phyloP scores from a whole-genome alignment of 2,797 vertebrate species.

The Danio aesculapii region DNA sequence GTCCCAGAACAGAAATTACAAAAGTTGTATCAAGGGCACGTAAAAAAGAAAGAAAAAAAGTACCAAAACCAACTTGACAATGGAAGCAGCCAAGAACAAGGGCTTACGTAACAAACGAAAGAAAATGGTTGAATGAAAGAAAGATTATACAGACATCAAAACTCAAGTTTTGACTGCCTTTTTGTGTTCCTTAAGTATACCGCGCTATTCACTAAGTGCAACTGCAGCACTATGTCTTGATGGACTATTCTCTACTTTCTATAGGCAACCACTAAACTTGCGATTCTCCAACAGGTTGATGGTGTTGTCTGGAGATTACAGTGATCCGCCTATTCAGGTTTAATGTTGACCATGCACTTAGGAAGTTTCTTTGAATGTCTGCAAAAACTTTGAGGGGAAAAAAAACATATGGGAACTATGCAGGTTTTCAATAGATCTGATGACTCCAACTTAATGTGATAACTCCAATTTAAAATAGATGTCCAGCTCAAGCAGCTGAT shows the following conservation, averaged over 20 bases:
- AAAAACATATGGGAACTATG: not conserved
- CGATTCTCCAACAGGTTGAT: not conserved
- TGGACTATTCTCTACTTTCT: not conserved
- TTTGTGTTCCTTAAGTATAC: not conserved
- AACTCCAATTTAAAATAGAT: too few relatives aligned
- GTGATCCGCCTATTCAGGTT: not conserved
- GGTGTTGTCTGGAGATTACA: not conserved
- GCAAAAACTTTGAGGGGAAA: not conserved
- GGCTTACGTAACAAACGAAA: not conserved
- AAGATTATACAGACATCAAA: not conserved
- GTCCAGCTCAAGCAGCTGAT: constrained; percentile 8
- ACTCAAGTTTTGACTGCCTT: not conserved
- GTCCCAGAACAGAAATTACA: too few relatives aligned
- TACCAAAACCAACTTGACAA: too few relatives aligned
- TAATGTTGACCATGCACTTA: not conserved
- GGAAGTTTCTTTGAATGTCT: not conserved
- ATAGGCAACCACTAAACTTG: not conserved
- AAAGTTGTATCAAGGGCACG: too few relatives aligned
- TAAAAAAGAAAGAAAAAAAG: not conserved
- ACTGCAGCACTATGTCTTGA: not conserved
- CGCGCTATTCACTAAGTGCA: not conserved
- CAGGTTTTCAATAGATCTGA: constrained; percentile 2
- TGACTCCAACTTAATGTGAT: not conserved
- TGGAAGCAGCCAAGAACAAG: too few relatives aligned
- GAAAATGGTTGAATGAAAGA: not conserved